Conservation (phyloP, 2,888 invertebrate genomes). For the Polia nebulosa region DNA sequence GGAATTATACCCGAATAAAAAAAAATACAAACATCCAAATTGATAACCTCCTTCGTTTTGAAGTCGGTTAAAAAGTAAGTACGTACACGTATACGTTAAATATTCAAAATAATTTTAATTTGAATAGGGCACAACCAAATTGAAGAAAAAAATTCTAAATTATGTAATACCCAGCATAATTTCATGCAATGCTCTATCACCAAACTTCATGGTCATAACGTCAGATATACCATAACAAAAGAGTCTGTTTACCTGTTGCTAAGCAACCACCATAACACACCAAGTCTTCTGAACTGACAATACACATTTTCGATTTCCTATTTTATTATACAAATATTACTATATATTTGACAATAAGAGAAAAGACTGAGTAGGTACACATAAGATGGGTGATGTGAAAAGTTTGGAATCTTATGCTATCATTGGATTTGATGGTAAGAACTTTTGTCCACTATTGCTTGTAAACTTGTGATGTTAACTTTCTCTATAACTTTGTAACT, state of each 20-base stretch:
- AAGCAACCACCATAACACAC: conserved; percentile 49
- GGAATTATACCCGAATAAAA: too few species aligned
- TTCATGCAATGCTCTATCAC: too few species aligned
- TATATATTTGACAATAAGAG: conserved; percentile 45
- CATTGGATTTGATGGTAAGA: conserved; percentile 95
- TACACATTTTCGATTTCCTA: conserved; percentile 50
- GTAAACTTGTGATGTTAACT: conserved; percentile 3
- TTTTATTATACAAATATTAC: conserved; percentile 55
- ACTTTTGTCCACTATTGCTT: neutral
- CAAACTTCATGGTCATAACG: neutral
- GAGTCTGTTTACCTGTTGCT: conserved; percentile 56
- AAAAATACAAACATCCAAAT: too few species aligned
- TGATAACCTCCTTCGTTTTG: too few species aligned
- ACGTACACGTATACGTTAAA: too few species aligned
- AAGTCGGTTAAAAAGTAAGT: too few species aligned
- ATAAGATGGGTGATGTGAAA: conserved; percentile 86
- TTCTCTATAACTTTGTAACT: conserved; percentile 12
- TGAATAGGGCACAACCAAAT: too few species aligned
- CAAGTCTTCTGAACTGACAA: conserved; percentile 49
- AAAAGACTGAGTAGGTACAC: conserved; percentile 55
- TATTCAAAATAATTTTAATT: too few species aligned
- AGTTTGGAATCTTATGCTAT: conserved; percentile 93
- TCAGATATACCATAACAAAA: conserved; percentile 29
- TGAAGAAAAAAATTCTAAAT: too few species aligned
- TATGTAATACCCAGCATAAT: too few species aligned